Base-by-base conservation (phyloP, 2,888 invertebrate species). In the Harpalus rufipes region DNA sequence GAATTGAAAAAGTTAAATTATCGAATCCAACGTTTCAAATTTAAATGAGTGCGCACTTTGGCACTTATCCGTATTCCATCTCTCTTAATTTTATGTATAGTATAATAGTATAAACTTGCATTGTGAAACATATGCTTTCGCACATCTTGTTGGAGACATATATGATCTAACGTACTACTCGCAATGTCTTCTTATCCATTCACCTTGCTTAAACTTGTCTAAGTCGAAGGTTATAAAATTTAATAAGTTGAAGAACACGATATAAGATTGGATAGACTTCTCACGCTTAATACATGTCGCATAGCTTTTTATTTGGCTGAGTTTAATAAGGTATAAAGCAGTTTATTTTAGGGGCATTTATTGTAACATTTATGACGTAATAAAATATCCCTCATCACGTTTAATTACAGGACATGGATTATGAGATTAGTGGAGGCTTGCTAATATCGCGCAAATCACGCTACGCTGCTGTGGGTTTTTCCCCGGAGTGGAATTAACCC, bases 301-400 rank as follows among this genome's bases (percentile, higher is more conserved):
- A 68, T 44, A 7, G 68, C 74, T 84, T 84, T 84, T 84, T 84
- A 84, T 84, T 68, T 79, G 65, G 51, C 68, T 56, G 12, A 39
- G 68, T 58, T 83, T 83, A 83, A 83, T 83, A 83, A 83, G 74
- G 61, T 79, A 84, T 84, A 84, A 84, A 84, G 79, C 79, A 32
- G 79, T 78, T 84, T 68, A 84, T 84, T 84, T 79, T 76, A 59
- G 63, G 51, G 79, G 65, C 80, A 85, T 80, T 85, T 85, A 80
- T 80, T 85, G 85, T 85, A 68, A 85, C 80, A 85, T 85, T 80
- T 85, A 85, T 85, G 85, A 80, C 80, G 72, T 80, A 85, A 80
- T 85, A 85, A 85, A 85, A 85, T 85, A 85, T 85, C 80, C 85
- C 79, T 68, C 85, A 72, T 85, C 85, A 85, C 63, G 85, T 85